Percentiles rank a stretch among this genome's conserved stretches.
These are phyloP conservation scores for Noctua pronuba DNA, from an alignment of 2,888 invertebrate genomes.

Conservation along the genomic window DNA sequence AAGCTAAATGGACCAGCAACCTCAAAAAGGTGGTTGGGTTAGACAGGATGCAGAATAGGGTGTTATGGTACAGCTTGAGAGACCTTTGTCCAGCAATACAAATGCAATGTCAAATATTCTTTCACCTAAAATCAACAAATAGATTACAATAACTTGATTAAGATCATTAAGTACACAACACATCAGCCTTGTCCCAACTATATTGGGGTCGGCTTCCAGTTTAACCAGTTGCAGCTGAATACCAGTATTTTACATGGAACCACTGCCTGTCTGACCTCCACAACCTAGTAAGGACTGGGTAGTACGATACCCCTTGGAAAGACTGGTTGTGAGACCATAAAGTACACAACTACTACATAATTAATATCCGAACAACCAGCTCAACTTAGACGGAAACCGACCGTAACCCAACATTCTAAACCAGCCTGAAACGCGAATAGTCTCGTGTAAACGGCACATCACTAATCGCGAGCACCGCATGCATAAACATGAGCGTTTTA, in stretches of 20 bases:
- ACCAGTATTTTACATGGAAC: background rate
- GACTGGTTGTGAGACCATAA: background rate
- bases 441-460: slow-evolving; percentile 56
- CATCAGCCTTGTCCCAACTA: background rate
- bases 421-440: slow-evolving; percentile 42
- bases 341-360: background rate
- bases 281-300: background rate
- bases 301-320: background rate
- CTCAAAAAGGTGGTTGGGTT: background rate
- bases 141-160: background rate
- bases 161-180: background rate
- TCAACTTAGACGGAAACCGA: slow-evolving; percentile 11
- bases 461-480: slow-evolving; percentile 59
- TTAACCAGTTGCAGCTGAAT: background rate
- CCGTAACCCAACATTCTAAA: slow-evolving; percentile 15
- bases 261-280: background rate
- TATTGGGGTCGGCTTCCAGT: background rate
- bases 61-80: background rate
- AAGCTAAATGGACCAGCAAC: background rate
- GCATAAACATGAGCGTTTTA: slow-evolving; percentile 63
- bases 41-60: background rate
- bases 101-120: background rate
- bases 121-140: background rate
- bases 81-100: background rate
- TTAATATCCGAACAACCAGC: background rate